Percentiles rank a stretch among this genome's conserved stretches.
These are phyloP conservation scores for Orestias chungarensis DNA, from an alignment of 2,797 vertebrate genomes.

Conservation along the genomic window DNA sequence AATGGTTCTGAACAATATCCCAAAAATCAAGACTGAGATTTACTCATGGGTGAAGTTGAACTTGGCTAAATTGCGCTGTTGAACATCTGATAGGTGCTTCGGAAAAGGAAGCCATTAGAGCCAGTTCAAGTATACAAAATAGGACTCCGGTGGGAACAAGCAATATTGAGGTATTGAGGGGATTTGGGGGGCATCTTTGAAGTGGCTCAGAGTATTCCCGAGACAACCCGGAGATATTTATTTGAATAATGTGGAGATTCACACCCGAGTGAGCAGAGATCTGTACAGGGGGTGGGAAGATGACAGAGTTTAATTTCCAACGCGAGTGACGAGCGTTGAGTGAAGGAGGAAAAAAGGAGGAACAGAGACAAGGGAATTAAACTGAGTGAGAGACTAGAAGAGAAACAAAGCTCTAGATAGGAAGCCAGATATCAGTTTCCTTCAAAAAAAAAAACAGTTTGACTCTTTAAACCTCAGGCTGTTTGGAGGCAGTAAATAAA, in stretches of 20 bases:
- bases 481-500: slow-evolving; percentile 85
- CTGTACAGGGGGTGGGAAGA: slow-evolving; percentile 71
- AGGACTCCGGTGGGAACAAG: slow-evolving; percentile 75
- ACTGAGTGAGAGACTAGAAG: slow-evolving; percentile 39
- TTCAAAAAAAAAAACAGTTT: slow-evolving; percentile 79
- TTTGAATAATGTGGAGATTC: slow-evolving; percentile 81
- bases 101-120: slow-evolving; percentile 79
- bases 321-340: slow-evolving; percentile 51
- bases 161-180: slow-evolving; percentile 58
- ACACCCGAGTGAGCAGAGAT: slow-evolving; percentile 74
- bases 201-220: slow-evolving; percentile 78
- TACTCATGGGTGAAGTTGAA: slow-evolving; percentile 53
- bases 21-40: slow-evolving; percentile 55
- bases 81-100: slow-evolving; percentile 55
- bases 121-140: slow-evolving; percentile 80
- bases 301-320: slow-evolving; percentile 79
- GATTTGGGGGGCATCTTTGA: slow-evolving; percentile 71
- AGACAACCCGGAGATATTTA: slow-evolving; percentile 73
- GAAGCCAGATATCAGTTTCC: slow-evolving; percentile 72
- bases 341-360: slow-evolving; percentile 42
- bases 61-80: slow-evolving; percentile 72
- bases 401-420: slow-evolving; percentile 49
- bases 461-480: slow-evolving; percentile 82
- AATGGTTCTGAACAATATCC: slow-evolving; percentile 29
- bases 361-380: slow-evolving; percentile 62